Evolutionary conservation across 2,888 invertebrate species (phyloP), one percentile per base, ranked within the genome.

Genomic region (Mellilla xanthometata): DNA sequence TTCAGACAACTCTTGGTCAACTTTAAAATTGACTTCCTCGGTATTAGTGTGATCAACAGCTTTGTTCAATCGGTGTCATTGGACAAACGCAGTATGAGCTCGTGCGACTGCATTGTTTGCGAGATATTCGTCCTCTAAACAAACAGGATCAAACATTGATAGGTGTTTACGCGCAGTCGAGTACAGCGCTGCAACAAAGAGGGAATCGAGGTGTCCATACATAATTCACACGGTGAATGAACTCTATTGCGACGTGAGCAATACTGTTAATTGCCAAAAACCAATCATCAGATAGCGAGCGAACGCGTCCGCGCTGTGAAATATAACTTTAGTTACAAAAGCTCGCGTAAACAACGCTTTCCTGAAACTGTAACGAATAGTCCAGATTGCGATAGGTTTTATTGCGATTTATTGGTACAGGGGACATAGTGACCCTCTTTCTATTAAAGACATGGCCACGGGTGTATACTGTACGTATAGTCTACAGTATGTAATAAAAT

Each of bases 181-280:
- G 67, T 70, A 62, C 62, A 62, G 59, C 60, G 60, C 63, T 60
- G 65, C 69, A 84, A 85, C 81, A 83, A 83, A 85, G 80, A 78
- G 84, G 74, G 72, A 77, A 72, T 70, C 71, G 73, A 72, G 72
- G 78, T 53, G 45, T 71, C 76, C 78, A 88, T 87, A 88, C 89
- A 88, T 88, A 89, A 85, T 89, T 89, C 86, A 89, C 79, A 85
- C 76, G 85, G 80, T 83, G 87, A 82, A 87, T 84, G 85, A 86
- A 80, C 89, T 71, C 84, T 79, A 81, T 79, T 83, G 78, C 78
- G 75, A 81, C 76, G 83, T 82, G 85, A 78, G 82, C 86, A 88
- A 87, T 88, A 87, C 85, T 81, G 89, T 76, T 89, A 89, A 89
- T 89, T 89, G 88, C 88, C 89, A 89, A 89, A 89, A 89, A 89